A percentile compares a stretch with the other conserved stretches of the same genome.
Evolutionary conservation across 2,888 invertebrate genomes (phyloP).

Genomic region (Antheraea yamamai): DNA sequence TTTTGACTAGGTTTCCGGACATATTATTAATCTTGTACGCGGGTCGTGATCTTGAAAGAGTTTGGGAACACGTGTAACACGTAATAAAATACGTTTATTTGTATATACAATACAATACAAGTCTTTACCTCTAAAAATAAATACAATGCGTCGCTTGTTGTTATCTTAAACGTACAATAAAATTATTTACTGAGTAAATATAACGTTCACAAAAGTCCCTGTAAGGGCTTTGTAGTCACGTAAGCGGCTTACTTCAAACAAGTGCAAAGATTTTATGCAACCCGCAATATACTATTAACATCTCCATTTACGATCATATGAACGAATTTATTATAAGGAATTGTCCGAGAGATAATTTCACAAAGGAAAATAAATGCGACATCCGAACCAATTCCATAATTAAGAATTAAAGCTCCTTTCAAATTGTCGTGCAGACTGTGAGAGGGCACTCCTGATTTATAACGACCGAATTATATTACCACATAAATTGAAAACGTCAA

Average conservation of each 20-base stretch:
- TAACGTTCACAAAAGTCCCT: slow-evolving; percentile 6
- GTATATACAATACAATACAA: background rate
- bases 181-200: background rate
- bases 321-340: slow-evolving; percentile 58
- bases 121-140: slow-evolving; percentile 24
- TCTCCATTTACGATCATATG: slow-evolving; percentile 66
- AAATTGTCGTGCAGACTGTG: slow-evolving; percentile 63
- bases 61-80: background rate
- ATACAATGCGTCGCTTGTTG: background rate
- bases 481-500: slow-evolving; percentile 65
- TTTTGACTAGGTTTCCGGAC: no score
- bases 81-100: background rate
- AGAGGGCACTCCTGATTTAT: slow-evolving; percentile 65
- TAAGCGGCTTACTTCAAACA: slow-evolving; percentile 33
- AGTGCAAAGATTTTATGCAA: slow-evolving; percentile 31
- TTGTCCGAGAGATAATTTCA: slow-evolving; percentile 55
- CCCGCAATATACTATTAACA: slow-evolving; percentile 45
- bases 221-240: slow-evolving; percentile 18
- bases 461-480: slow-evolving; percentile 59
- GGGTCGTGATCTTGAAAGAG: no score
- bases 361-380: slow-evolving; percentile 69
- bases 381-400: slow-evolving; percentile 64
- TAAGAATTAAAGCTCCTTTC: slow-evolving; percentile 73
- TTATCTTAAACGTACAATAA: background rate
- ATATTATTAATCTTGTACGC: no score